phyloP scores from a whole-genome alignment of 53 echinoderm and acorn worm genomes.

The Stichopus horrens region DNA sequence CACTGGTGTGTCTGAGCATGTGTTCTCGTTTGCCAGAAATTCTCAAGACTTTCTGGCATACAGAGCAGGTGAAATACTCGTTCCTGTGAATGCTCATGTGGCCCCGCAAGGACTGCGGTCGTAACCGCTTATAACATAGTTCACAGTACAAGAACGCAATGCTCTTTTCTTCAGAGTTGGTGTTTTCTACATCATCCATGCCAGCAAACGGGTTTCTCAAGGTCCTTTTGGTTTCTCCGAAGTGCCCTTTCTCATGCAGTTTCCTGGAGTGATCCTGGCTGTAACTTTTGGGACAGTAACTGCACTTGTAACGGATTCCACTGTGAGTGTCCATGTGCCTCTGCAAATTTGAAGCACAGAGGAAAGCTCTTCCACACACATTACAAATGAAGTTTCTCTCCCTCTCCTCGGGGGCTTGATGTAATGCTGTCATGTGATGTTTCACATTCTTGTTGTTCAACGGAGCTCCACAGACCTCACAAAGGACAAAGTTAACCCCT shows the following conservation, averaged over 20 bases:
- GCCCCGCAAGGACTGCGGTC: slow-evolving; percentile 8
- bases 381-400: slow-evolving; percentile 12
- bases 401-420: slow-evolving; percentile 22
- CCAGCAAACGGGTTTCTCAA: slow-evolving; percentile 33
- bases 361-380: slow-evolving; percentile 28
- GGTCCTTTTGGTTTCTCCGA: slow-evolving; percentile 4
- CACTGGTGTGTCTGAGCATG: slow-evolving; percentile 25
- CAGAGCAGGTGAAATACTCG: slow-evolving; percentile 21
- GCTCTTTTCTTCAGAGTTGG: not conserved
- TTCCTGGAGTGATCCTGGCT: slow-evolving; percentile 42
- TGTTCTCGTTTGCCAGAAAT: slow-evolving; percentile 2
- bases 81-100: slow-evolving; percentile 36
- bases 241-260: slow-evolving; percentile 34
- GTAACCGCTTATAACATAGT: slow-evolving; percentile 12
- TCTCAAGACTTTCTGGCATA: slow-evolving; percentile 22
- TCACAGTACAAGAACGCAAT: slow-evolving; percentile 18
- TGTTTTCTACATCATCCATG: not conserved
- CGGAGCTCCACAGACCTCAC: slow-evolving; percentile 39
- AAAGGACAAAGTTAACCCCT: slow-evolving; percentile 25
- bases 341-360: slow-evolving; percentile 8
- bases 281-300: slow-evolving; percentile 41
- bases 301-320: slow-evolving; percentile 33
- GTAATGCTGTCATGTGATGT: slow-evolving; percentile 30
- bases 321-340: slow-evolving; percentile 34
- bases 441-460: slow-evolving; percentile 34